Evolutionary conservation across 2,113 vertebrate species (phyloP), one percentile per base, ranked within the genome.

Genomic region (Calidris pugnax): DNA sequence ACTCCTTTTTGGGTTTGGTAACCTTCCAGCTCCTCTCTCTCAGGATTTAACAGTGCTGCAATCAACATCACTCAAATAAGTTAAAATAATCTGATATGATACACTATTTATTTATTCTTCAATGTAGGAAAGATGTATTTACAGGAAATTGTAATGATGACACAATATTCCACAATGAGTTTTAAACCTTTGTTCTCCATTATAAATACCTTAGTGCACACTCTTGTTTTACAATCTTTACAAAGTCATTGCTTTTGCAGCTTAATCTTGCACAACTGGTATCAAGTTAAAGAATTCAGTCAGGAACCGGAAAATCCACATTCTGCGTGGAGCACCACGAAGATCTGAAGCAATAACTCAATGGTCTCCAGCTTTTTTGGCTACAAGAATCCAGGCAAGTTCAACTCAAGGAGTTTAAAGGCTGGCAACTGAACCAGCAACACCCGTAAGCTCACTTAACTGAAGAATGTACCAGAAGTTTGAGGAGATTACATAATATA

Each of bases 261-360:
- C 17, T 75, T 22, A 23, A 50, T 63, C 1, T 28, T 59, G 23
- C 3, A 0, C 1, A 4, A 14, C 30, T 19, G 30, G 10, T 18
- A 16, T 14, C n/a, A 23, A 12, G 41, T 22, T 17, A 10, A 84
- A 39, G 64, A 47, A 62, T 3, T 68, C 71, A 55, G 37, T 2
- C 47, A 63, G 73, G 30, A 67, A 45, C n/a, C 14, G 0, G 4
- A 72, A 21, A 67, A 90, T 39, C 0, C 76, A 60, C 9, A 12
- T 21, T 28, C 51, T 47, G 32, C 4, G 28, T 7, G 37, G 12
- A 33, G 12, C 1, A 3, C 53, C 16, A 19, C 0, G 4, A 74
- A 72, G 76, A 45, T 11, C 56, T 2, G 4, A 11, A 71, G 37
- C 41, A 50, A 3, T 24, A 63, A 28, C 32, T 50, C 28, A 0